Base-by-base conservation (phyloP, 2,888 invertebrate genomes). In the Pseudococcus longispinus region DNA sequence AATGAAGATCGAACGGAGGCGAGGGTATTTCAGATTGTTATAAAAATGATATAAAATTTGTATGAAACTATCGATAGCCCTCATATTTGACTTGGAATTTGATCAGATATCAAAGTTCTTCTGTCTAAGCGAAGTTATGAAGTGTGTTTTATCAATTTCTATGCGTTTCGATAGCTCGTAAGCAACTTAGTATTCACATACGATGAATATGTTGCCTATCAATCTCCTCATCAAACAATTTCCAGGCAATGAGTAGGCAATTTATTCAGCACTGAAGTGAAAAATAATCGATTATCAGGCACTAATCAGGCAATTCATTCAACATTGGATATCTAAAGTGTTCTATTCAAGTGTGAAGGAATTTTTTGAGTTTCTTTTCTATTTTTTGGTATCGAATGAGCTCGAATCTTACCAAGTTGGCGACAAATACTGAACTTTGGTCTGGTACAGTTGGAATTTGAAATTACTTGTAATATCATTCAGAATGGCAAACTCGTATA, bases 151-250 rank as follows among this genome's bases (percentile, higher is more conserved):
- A 26, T 65, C 2, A 26, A 65, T 65, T 26, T 65, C 9, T 2
- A 23, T 26, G 11, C 11, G 2, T 26, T 5, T 23, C n/a, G 13
- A 9, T 65, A 9, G 5, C 23, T 20, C 60, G 6, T 20, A 6
- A 23, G 60, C n/a, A 60, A 20, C 3, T 20, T 20, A 4, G 5
- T 60, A 4, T 26, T 13, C 37, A 37, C 65, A 26, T 65, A n/a
- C 15, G 2, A 23, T 51, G n/a, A 83, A 26, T 46, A 83, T 32
- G n/a, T 46, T 83, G 83, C 83, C 26, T 83, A 83, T 20, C 51
- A 23, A 9, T 9, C 11, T 8, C 65, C 26, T 23, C 6, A 26
- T 65, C 15, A 11, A 3, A 26, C 8, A n/a, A 65, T 65, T 65
- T 65, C 26, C 18, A 65, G 65, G 26, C 9, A 26, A 26, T 13